Evolutionary conservation across 2,888 invertebrate genomes (phyloP), one percentile per base, ranked within the genome.

Genomic region (Terebella lapidaria): DNA sequence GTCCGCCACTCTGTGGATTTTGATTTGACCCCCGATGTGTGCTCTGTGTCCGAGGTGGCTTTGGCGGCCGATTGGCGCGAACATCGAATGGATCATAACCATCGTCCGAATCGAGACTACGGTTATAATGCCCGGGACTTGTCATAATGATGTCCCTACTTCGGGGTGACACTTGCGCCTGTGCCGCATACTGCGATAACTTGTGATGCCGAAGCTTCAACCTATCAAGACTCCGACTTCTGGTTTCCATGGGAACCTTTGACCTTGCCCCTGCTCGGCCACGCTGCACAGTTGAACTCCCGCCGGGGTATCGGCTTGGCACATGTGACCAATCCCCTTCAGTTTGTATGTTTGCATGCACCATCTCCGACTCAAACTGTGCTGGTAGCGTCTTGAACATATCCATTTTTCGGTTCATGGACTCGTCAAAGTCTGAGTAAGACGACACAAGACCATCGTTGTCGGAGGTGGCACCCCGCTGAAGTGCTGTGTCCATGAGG

Each of bases 341-440:
- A n/a, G 49, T 49, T 22, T 49, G 49, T 10, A 49, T 49, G 24
- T 49, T 49, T 5, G 49, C 49, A 22, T 49, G 49, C 24, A 49
- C 49, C 49, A 49, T 49, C 22, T 49, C 49, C 49, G 49, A 49
- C 5, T n/a, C 49, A n/a, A 35, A 35, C 42, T 35, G 42, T 20
- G 49, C 49, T 20, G 49, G 49, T 24, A 49, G 22, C 22, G 49
- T 49, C 49, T 22, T 49, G 49, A 35, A 35, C 42, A 35, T 35
- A n/a, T 35, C 42, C 42, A 35, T 35, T 35, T n/a, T 10, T n/a
- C n/a, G n/a, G n/a, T n/a, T n/a, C n/a, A n/a, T n/a, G n/a, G n/a
- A n/a, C 10, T 35, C 42, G 10, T 35, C 42, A n/a, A 35, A n/a
- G 42, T 35, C 42, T 10, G 42, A 35, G 10, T 15, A n/a, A 10